Base-by-base conservation (phyloP, 1,140 invertebrate genomes). In the Carcinoscorpius rotundicauda region DNA sequence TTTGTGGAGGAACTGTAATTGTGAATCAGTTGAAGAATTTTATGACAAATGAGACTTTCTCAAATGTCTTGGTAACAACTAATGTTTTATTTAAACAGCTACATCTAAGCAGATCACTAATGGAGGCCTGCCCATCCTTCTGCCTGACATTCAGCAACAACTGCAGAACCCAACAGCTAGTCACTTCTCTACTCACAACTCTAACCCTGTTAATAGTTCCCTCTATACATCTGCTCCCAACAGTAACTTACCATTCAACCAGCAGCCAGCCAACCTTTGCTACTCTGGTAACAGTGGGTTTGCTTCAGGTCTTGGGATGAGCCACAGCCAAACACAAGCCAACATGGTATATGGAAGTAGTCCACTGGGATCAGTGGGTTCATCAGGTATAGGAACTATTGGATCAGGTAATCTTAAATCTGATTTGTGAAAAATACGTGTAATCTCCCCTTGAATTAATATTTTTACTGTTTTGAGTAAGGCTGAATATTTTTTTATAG, bases 131-230 rank as follows among this genome's bases (percentile, higher is more conserved):
- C 29, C 29, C 29, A 29, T 29, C 29, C 29, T 29, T 29, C 29
- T 29, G 2, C 29, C 29, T 29, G 29, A 29, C 29, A 29, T 29
- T 29, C 29, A 29, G 9, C 80, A 81, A 69, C 80, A 80, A 71
- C 75, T 79, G 63, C 77, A 82, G 75, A 79, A 82, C 72, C 76
- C 83, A 71, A 76, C 83, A 72, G 70, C 78, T 52, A 79, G 77
- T 55, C 72, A 78, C 60, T 80, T 76, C 66, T 78, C 73, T 69
- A 78, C 73, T 62, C 78, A 61, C 29, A 64, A 62, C 51, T 62
- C 65, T 3, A 70, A 70, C 57, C 51, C 74, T 29, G 71, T 73
- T 69, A 75, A 71, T 62, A 72, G 71, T 69, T 53, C 66, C 52
- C 61, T 68, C 9, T 70, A 70, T 53, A 67, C 69, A 51, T 29